Base-by-base conservation (phyloP, 1,140 invertebrate species). In the Bombus balteatus region DNA sequence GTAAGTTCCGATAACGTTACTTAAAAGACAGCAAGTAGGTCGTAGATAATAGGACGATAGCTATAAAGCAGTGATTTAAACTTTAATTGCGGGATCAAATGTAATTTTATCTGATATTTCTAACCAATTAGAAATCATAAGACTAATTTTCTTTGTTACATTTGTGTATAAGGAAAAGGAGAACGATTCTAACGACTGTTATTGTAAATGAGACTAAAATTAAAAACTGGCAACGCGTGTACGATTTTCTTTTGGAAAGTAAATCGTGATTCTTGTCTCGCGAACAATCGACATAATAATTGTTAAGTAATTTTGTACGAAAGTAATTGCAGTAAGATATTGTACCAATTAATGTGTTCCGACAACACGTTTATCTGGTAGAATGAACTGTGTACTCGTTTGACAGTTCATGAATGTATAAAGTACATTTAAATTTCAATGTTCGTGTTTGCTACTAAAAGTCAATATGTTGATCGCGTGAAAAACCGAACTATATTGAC, bases 271-370 rank as follows among this genome's bases (percentile, higher is more conserved):
- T 28, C 22, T 13, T 81, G 34, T 47, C 1, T 65, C 73, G 34
- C 34, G 32, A 4, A 0, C 59, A 62, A n/a, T 5, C 12, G 28
- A 5, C 59, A 12, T n/a, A 76, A 68, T 62, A 53, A 81, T 81
- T 85, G 88, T 89, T 81, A 77, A 88, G 70, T 39, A 62, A 37
- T 73, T 80, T 39, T 74, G 47, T 57, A 53, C 25, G 62, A 85
- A 65, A 41, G 10, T 62, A 62, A 28, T 57, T 22, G 41, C 47
- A 77, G 62, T 53, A n/a, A 62, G 65, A 79, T 32, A 75, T 85
- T 89, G 85, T 89, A 89, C 5, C 76, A 41, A 92, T 86, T 89
- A 90, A 90, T 22, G 65, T 34, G 15, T 9, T 66, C 2, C 65
- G 65, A 66, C 32, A 66, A 66, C 22, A 62, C 59, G 12, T 68